Percentiles rank a stretch among this genome's conserved stretches.
These are phyloP conservation scores for Ptychodera flava DNA, from an alignment of 35 echinoderm and acorn worm species.

Conservation along the genomic window DNA sequence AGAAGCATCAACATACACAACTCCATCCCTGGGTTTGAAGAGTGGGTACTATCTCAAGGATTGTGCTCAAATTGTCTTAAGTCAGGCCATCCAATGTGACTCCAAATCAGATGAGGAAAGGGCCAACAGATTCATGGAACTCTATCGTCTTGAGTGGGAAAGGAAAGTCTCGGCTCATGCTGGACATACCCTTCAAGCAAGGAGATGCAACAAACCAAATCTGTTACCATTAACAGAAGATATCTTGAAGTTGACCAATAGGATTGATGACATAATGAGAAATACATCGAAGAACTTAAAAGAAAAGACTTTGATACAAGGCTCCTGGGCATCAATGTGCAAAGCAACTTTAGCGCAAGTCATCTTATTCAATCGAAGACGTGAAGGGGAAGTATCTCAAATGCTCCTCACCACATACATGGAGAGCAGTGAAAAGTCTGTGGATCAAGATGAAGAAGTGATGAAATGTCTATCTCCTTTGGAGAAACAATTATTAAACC, in stretches of 20 bases:
- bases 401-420: constrained; percentile 3
- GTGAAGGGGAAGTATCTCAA: constrained; percentile 49
- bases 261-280: background rate
- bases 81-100: constrained; percentile 19
- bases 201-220: constrained; percentile 33
- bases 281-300: too few relatives aligned
- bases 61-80: constrained; percentile 29
- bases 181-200: constrained; percentile 9
- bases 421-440: background rate
- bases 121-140: background rate
- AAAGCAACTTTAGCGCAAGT: constrained; percentile 18
- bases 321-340: constrained; percentile 23
- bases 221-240: constrained; percentile 27
- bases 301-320: background rate
- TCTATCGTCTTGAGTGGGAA: constrained; percentile 41
- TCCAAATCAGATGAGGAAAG: constrained; percentile 21
- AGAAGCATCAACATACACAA: constrained; percentile 28
- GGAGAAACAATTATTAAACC: too few relatives aligned
- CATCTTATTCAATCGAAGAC: constrained; percentile 61
- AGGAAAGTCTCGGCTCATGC: constrained; percentile 30
- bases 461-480: background rate
- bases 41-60: constrained; percentile 40
- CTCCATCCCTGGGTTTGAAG: constrained; percentile 42
- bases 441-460: background rate
- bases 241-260: constrained; percentile 27